Evolutionary conservation across 2,888 invertebrate species (phyloP).

Genomic region (Oegoconia quadripuncta): DNA sequence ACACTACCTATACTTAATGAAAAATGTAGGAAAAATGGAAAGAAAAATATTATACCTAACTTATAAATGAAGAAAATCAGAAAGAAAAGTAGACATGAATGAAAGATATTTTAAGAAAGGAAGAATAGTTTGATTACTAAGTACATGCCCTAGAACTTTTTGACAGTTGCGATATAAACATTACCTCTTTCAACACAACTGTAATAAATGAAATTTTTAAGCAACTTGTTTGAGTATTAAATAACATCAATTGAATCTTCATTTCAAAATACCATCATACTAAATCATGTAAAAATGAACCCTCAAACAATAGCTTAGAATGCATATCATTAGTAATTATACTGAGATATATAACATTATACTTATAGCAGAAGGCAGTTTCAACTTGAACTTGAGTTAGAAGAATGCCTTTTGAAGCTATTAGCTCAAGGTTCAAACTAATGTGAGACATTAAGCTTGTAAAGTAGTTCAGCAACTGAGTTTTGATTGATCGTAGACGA

Average conservation of each 20-base stretch:
- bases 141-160: slow-evolving; percentile 16
- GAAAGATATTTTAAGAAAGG: no score
- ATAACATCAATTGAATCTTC: slow-evolving; percentile 6
- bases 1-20: no score
- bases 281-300: not conserved
- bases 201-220: slow-evolving; percentile 29
- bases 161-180: slow-evolving; percentile 33
- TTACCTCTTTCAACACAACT: slow-evolving; percentile 34
- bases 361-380: slow-evolving; percentile 20
- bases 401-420: slow-evolving; percentile 27
- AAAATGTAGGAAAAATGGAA: no score
- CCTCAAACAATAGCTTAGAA: not conserved
- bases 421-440: slow-evolving; percentile 29
- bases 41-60: no score
- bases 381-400: slow-evolving; percentile 35
- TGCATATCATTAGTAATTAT: slow-evolving; percentile 1
- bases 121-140: no score
- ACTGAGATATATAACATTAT: slow-evolving; percentile 12
- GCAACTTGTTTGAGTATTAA: slow-evolving; percentile 17
- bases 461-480: slow-evolving; percentile 28
- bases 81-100: no score
- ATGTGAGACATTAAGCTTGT: slow-evolving; percentile 13
- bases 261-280: not conserved
- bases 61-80: no score
- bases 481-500: slow-evolving; percentile 63